Base-by-base conservation (phyloP, 2,888 invertebrate genomes). In the Luffia ferchaultella region DNA sequence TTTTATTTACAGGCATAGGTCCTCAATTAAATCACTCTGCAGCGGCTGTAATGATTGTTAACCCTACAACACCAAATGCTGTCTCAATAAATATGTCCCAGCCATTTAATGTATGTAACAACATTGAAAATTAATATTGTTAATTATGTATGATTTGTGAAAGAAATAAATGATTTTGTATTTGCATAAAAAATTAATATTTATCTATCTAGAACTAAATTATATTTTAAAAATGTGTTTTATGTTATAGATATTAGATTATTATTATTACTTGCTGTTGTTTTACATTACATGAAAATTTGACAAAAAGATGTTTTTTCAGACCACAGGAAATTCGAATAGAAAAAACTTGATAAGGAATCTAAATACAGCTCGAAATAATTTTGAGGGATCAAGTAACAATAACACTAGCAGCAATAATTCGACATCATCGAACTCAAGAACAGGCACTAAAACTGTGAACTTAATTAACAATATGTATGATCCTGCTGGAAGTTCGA, bases 21-120 rank as follows among this genome's bases (percentile, higher is more conserved):
- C 76, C 83, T 17, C 84, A 84, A 57, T 72, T 83, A 16, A 83
- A 79, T 57, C 84, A 85, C 69, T 73, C 78, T 50, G 77, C 85
- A 43, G 83, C 85, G 53, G 85, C 85, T 67, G 82, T 85, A 49
- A 85, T 85, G 85, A 83, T 85, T 57, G 85, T 85, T 1, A 85
- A 85, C 56, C 85, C 85, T 16, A 85, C 85, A 42, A 85, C 85
- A 52, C 84, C 84, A 46, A 85, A 82, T 62, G 76, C 84, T 53
- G 69, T 75, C 43, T 67, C 76, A 50, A 80, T 74, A 58, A 80
- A 73, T 62, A 71, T 78, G 55, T 64, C 76, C 50, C 82, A 82
- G 62, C 74, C 75, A 50, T 77, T 74, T 60, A 82, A 77, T 65
- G 83, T 80, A 65, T 69, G 76, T 69, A 49, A 16, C 16, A 43